Conservation (phyloP, 2,113 vertebrate species). For the Hymenochirus boettgeri region DNA sequence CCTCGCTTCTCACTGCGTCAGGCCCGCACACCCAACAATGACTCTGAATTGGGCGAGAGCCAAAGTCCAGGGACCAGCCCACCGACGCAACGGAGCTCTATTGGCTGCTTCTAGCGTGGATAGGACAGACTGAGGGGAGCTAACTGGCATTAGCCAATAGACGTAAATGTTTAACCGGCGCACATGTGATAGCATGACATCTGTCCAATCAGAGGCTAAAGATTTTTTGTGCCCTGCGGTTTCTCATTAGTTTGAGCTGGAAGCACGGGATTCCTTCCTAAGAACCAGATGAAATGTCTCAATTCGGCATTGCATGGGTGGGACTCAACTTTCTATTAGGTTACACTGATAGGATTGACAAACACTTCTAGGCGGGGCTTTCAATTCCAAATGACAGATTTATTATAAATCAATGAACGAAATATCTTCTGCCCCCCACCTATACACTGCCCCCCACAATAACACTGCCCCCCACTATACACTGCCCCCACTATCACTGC, state of each 20-base stretch:
- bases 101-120: constrained; percentile 43
- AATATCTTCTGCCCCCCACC: no score
- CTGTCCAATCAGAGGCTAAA: constrained; percentile 36
- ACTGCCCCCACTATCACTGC: neutral
- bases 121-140: fast-evolving
- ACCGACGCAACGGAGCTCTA: constrained; percentile 53
- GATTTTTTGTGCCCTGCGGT: constrained; percentile 53
- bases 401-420: no score
- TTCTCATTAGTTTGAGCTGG: constrained; percentile 11
- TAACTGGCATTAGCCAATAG: constrained; percentile 3
- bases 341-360: neutral
- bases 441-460: no score
- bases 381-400: no score
- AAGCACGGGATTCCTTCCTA: neutral
- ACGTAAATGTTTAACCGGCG: neutral
- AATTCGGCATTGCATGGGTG: neutral
- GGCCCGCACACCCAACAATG: constrained; percentile 49
- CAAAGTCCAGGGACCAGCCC: constrained; percentile 54
- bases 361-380: neutral
- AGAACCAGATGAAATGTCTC: neutral
- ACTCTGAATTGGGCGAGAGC: constrained; percentile 66
- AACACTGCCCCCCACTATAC: neutral
- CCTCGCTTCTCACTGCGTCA: constrained; percentile 50
- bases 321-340: neutral
- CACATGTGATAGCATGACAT: neutral